Base-by-base conservation (phyloP, 2,113 vertebrate genomes). In the Macaca nemestrina region DNA sequence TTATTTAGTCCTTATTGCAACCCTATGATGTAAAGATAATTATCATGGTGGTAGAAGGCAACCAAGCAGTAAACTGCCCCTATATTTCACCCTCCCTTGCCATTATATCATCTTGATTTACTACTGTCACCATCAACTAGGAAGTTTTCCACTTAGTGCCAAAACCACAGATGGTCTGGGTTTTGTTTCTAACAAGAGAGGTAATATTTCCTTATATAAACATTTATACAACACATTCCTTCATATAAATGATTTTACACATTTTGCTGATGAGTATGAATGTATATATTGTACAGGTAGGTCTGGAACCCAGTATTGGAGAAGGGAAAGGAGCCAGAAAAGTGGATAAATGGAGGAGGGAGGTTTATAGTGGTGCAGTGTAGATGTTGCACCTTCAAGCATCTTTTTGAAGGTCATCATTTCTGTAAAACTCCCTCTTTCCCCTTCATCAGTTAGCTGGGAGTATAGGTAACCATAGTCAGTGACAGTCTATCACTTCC, bases 151-250 rank as follows among this genome's bases (percentile, higher is more conserved):
- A 86, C 13, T 5, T 25, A 83, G n/a, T 78, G 23, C 48, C 88
- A 88, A 93, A 93, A 88, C 30, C 35, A 93, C 59, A 92, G 50
- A 87, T 52, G 22, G 9, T 52, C 43, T 43, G 20, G 52, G 55
- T 81, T 91, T 78, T 93, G 50, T 93, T 96, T 97, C 50, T 75
- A 82, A 92, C 45, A 94, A 93, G 18, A 18, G 48, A 93, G 50
- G 6, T 14, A 78, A 17, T 87, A 80, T 90, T 87, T 84, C 10
- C 38, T 80, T 92, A 79, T 45, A 18, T 92, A 82, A 73, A 88
- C 50, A 81, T 93, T 50, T 91, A 84, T 52, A 59, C 55, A 79
- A 82, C 12, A 88, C 4, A 84, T 16, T 11, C 43, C 52, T 73
- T 40, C 7, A 22, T 88, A 84, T 13, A 94, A 83, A 86, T 92